These are phyloP conservation scores for Siderastrea siderea DNA, from an alignment of 92 coral and sea anemone genomes.

Conservation along the genomic window DNA sequence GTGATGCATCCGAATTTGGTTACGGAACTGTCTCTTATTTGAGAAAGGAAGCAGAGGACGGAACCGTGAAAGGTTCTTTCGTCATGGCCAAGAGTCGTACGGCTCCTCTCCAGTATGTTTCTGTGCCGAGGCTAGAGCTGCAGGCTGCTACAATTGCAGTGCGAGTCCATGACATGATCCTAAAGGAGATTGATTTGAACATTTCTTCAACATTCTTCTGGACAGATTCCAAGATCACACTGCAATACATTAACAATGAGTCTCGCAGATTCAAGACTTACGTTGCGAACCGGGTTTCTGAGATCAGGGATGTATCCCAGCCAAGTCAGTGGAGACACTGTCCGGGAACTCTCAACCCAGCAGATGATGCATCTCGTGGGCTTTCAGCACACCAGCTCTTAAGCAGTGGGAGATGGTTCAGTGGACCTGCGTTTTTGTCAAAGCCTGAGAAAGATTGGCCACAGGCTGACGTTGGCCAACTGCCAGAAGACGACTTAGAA, in stretches of 20 bases:
- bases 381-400: constrained; percentile 23
- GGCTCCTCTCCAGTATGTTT: constrained; percentile 63
- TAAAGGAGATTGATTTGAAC: constrained; percentile 42
- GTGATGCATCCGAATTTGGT: constrained; percentile 65
- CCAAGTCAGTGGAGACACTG: constrained; percentile 63
- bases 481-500: constrained; percentile 35
- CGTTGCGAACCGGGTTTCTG: constrained; percentile 68
- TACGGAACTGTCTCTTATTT: constrained; percentile 68
- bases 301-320: constrained; percentile 46
- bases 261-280: constrained; percentile 67
- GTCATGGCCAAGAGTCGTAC: constrained; percentile 63
- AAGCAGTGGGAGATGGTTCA: constrained; percentile 33
- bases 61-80: constrained; percentile 53
- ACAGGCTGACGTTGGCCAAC: background rate
- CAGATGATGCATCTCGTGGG: constrained; percentile 59
- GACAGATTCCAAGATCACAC: constrained; percentile 67
- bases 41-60: constrained; percentile 51
- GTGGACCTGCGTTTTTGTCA: constrained; percentile 50
- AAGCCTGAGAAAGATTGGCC: constrained; percentile 57
- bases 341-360: constrained; percentile 54
- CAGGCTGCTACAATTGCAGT: constrained; percentile 70
- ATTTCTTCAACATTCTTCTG: constrained; percentile 52
- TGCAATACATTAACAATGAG: constrained; percentile 58
- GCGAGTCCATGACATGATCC: constrained; percentile 39
- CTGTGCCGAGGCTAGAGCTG: constrained; percentile 61